Evolutionary conservation across 2,888 invertebrate species (phyloP), one percentile per base, ranked within the genome.

Genomic region (Andrena bicolor): DNA sequence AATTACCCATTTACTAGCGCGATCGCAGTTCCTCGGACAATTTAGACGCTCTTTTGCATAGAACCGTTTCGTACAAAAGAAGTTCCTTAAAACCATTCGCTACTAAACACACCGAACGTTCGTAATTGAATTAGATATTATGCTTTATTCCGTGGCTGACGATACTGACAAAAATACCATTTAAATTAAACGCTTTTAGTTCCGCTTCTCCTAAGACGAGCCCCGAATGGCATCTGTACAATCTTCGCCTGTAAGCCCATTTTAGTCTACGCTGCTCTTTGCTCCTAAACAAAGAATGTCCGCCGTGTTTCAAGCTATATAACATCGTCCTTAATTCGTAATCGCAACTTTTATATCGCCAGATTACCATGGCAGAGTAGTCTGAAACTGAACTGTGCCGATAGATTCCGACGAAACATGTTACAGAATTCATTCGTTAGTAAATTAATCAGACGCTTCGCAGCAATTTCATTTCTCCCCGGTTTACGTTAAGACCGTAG

Each of bases 31-130:
- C 76, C 64, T 26, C 83, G 70, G 77, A 76, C 61, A 58, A 65
- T 63, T 77, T 64, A 53, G 23, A 68, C 66, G 63, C 63, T 76
- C 23, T 49, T 48, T 56, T 74, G 68, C 69, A 71, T 68, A 77
- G 83, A 71, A 77, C 77, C 80, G 81, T 76, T 73, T 28, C 48
- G 5, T 77, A 83, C 73, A 72, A 82, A 81, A 77, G 10, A 85
- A 75, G 5, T 23, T 8, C 58, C 49, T 28, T 28, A 20, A 41
- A 74, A 65, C 20, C 30, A 60, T 65, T 58, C 20, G 23, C 51
- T 35, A 48, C 35, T 28, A 23, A 30, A 10, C 63, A 48, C 26
- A 70, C 51, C 26, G 8, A 72, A 69, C 49, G n/a, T 68, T 26
- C 26, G 64, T 8, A 56, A 61, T 28, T 78, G 58, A 72, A 64